Conservation (phyloP, 2,113 vertebrate genomes). For the Vireo altiloquus region DNA sequence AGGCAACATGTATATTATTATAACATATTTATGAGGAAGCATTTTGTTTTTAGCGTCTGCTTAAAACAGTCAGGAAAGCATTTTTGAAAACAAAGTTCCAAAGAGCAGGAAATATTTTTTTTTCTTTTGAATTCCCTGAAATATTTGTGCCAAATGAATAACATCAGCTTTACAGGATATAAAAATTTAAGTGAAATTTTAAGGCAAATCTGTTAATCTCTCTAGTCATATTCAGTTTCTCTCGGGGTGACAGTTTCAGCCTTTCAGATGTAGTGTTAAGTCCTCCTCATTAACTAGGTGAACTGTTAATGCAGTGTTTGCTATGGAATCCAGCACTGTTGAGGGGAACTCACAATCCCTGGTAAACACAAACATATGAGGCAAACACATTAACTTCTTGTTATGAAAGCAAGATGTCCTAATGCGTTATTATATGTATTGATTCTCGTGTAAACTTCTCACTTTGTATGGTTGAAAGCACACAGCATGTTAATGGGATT, state of each 20-base stretch:
- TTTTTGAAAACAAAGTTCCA: background rate
- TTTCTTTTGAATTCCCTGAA: background rate
- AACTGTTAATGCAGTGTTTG: background rate
- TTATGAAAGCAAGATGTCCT: background rate
- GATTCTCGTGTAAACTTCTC: background rate
- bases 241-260: background rate
- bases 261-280: background rate
- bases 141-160: background rate
- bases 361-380: background rate
- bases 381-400: background rate
- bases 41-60: background rate
- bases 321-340: background rate
- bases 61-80: background rate
- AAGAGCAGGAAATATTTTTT: background rate
- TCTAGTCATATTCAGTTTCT: background rate
- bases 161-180: background rate
- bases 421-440: background rate
- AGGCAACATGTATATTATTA: background rate
- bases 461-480: rapidly evolving
- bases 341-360: background rate
- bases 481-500: background rate
- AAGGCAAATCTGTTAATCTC: background rate
- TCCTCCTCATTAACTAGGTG: background rate
- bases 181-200: background rate
- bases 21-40: background rate